These are phyloP conservation scores for Turdus rufiventris DNA, from an alignment of 2,113 vertebrate genomes.

Conservation along the genomic window DNA sequence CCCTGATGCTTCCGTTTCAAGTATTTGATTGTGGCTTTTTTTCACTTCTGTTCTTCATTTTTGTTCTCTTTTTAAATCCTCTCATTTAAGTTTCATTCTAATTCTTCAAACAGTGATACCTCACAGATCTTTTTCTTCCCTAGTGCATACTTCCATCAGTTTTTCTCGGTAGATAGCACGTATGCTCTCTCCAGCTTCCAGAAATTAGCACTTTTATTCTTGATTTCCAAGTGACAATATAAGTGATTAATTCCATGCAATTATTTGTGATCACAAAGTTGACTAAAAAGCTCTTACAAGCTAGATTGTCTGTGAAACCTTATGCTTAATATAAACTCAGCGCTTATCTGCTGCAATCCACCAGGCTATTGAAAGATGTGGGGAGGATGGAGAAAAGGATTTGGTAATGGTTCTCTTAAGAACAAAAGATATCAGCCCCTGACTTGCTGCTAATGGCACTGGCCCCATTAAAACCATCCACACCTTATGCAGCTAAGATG, in stretches of 20 bases:
- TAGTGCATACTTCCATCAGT: background rate
- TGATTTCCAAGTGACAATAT: slow-evolving; percentile 32
- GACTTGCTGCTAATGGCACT: background rate
- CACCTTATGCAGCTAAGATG: background rate
- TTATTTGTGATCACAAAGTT: slow-evolving; percentile 4
- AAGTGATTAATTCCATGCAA: slow-evolving; percentile 3
- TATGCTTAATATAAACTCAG: background rate
- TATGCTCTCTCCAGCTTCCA: background rate
- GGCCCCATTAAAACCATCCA: background rate
- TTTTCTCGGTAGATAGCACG: background rate
- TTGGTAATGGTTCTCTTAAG: background rate
- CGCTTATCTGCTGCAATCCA: background rate
- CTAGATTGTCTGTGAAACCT: background rate
- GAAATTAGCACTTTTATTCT: slow-evolving; percentile 10
- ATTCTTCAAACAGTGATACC: background rate
- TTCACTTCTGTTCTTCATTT: background rate
- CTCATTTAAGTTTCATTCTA: background rate
- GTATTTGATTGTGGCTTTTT: background rate
- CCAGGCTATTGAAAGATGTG: background rate
- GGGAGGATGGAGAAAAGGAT: background rate
- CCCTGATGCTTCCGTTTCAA: background rate
- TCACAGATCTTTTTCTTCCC: slow-evolving; percentile 2
- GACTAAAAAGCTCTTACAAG: background rate
- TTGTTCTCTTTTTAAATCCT: background rate
- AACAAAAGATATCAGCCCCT: background rate